Base-by-base conservation (phyloP, 2,888 invertebrate genomes). In the Lasioglossum malachurum region DNA sequence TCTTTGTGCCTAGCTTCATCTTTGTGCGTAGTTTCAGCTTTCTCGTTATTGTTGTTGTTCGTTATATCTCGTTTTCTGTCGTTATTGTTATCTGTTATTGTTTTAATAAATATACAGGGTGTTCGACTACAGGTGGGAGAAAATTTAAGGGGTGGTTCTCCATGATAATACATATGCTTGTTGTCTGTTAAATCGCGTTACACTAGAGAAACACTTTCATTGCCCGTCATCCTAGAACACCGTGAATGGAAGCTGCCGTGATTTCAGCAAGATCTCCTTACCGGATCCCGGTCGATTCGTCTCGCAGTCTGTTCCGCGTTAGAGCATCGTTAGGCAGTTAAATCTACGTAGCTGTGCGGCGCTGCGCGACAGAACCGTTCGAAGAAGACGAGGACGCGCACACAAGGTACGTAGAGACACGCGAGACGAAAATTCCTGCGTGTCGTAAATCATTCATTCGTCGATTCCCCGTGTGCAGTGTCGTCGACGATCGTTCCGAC, bases 401-500 rank as follows among this genome's bases (percentile, higher is more conserved):
- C 38, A 31, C 69, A 67, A 10, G 23, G 46, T 53, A 81, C 86
- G 78, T 44, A 75, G 41, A 77, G 76, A 71, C 81, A 83, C 78
- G 80, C 82, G 74, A 69, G 75, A 46, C 83, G 85, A 83, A 44
- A 86, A 85, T 89, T 89, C 90, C 75, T 79, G 86, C 80, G 77
- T 75, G 82, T 86, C 90, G 82, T 89, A 89, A 89, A 89, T 89
- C 90, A 89, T 82, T 46, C 31, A 35, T 38, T n/a, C 53, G 49
- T 80, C 86, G 88, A 86, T 89, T 78, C 86, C 49, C 53, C 46
- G 78, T 44, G 75, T 27, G 27, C 80, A 85, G 72, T 69, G 80
- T 89, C 83, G 80, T 78, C 81, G 75, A 75, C 89, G 78, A 67
- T 41, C 27, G 38, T 67, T 53, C 12, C 64, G 23, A 35, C 38